Evolutionary conservation across 2,888 invertebrate species (phyloP), one percentile per base, ranked within the genome.

Genomic region (Ommatoiulus sabulosus): DNA sequence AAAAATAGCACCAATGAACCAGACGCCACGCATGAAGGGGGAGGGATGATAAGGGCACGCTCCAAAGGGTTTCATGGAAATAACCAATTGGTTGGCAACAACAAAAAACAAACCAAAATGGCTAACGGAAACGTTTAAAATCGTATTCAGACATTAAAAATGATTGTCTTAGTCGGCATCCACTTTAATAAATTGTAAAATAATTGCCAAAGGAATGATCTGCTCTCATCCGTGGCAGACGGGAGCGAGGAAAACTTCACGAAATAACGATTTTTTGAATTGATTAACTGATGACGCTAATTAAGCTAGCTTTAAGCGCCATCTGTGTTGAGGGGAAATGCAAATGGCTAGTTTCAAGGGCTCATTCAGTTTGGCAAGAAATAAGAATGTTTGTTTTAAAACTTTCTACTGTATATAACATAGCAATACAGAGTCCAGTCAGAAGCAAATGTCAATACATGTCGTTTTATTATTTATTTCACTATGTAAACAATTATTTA

Each of bases 71-170:
- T 72, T 72, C 24, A 20, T 6, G 20, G 72, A 24, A 72, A 72
- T 72, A 72, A 24, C 72, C 72, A 72, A 72, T 72, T 72, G 72
- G 72, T 72, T 72, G n/a, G 6, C 72, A 24, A 8, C 72, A 8
- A 72, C 7, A 72, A 72, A 72, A 63, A 63, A 20, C 6, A 3
- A 7, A 24, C 24, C 7, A 72, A 24, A 72, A 72, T 72, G 72
- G 72, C 72, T 72, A 72, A 72, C 72, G 72, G 72, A 72, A 72
- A 72, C 72, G 24, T 72, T 72, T 72, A 72, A 72, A 72, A 72
- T 72, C 72, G 20, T n/a, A 72, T 72, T 24, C 72, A 72, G 72
- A 72, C 72, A 24, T 24, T 24, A 72, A 72, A 72, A 20, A 72
- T 72, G 72, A 72, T 72, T 72, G 72, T 72, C 72, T 72, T 72